Evolutionary conservation across 2,113 vertebrate species (phyloP).

Genomic region (Chaetops frenatus): DNA sequence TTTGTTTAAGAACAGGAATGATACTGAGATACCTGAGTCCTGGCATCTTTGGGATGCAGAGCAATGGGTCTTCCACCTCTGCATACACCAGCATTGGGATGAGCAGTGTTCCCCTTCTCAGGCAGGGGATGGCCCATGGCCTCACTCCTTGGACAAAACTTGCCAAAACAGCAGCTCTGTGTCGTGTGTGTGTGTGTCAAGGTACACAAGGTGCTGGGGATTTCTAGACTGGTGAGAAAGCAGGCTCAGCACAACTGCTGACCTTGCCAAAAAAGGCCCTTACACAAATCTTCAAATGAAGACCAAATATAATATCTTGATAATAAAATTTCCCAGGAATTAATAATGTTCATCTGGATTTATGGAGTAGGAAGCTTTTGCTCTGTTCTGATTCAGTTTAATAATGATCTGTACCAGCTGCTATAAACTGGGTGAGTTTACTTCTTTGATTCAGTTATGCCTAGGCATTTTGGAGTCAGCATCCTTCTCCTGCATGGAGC

Average conservation of each 20-base stretch:
- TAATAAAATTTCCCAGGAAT: not conserved
- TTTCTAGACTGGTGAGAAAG: not conserved
- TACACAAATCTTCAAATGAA: not conserved
- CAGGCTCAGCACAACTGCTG: not conserved
- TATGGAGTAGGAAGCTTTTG: not conserved
- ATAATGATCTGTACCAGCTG: constrained; percentile 17
- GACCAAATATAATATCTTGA: not conserved
- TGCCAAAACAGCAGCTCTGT: not conserved
- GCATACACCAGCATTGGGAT: not conserved
- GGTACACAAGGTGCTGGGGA: not conserved
- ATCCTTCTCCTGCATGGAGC: not conserved
- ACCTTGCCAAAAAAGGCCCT: not conserved
- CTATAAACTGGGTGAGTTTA: constrained; percentile 19
- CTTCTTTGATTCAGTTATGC: constrained; percentile 33
- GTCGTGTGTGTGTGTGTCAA: fast-evolving
- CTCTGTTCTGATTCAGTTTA: constrained; percentile 24
- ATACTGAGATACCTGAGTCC: not conserved
- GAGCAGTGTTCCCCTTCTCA: not conserved
- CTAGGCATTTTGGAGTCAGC: not conserved
- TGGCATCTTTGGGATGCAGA: not conserved
- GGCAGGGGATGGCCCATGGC: fast-evolving
- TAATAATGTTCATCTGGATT: not conserved
- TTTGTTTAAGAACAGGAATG: not conserved
- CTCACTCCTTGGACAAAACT: not conserved
- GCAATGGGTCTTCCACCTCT: not conserved